Percentiles rank a stretch among this genome's conserved stretches.
phyloP scores from a whole-genome alignment of 2,113 vertebrate genomes.

The Hippocampus zosterae region DNA sequence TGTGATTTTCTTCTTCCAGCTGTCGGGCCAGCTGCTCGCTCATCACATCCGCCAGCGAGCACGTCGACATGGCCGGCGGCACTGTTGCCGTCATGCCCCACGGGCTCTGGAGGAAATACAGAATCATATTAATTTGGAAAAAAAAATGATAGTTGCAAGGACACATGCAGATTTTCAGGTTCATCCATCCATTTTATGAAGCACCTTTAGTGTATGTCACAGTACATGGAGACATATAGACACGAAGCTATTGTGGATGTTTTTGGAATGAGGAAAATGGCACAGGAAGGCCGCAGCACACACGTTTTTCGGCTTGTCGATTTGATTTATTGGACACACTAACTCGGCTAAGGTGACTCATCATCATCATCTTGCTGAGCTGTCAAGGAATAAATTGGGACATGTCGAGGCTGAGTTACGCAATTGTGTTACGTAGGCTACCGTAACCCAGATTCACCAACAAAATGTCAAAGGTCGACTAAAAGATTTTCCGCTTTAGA shows the following conservation, averaged over 20 bases:
- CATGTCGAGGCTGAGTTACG: background rate
- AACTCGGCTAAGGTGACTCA: no score
- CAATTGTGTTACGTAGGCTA: background rate
- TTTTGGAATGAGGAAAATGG: no score
- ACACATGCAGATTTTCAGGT: no score
- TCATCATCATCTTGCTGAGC: no score
- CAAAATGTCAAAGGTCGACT: background rate
- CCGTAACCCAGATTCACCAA: background rate
- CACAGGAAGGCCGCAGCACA: no score
- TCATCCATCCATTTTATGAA: no score
- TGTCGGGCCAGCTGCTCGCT: slow-evolving; percentile 92
- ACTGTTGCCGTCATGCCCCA: slow-evolving; percentile 75
- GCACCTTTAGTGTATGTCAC: no score
- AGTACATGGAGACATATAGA: no score
- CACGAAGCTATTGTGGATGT: no score
- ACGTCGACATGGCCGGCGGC: slow-evolving; percentile 66
- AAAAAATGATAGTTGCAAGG: no score
- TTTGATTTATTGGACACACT: no score
- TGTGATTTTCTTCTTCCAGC: slow-evolving; percentile 79
- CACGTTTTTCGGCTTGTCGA: no score
- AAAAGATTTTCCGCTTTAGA: background rate
- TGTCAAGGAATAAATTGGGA: background rate
- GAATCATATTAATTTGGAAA: background rate
- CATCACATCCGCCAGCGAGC: slow-evolving; percentile 93
- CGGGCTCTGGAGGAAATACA: slow-evolving; percentile 73